Conservation (phyloP, 2,888 invertebrate species). For the Pachymerium ferrugineum region DNA sequence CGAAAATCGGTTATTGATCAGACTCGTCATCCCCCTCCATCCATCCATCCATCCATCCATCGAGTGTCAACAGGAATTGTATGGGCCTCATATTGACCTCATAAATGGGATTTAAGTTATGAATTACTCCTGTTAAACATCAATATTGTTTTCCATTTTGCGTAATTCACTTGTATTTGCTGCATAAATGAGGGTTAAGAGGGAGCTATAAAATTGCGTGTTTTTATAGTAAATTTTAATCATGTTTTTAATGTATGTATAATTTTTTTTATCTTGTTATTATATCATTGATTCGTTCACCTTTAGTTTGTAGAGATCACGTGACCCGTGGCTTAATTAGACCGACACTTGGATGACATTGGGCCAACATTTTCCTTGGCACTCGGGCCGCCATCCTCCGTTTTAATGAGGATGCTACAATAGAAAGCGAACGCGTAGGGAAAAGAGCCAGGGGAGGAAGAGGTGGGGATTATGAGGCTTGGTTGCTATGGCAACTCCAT, state of each 20-base stretch:
- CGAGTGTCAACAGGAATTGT: neutral
- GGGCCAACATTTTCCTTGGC: constrained; percentile 15
- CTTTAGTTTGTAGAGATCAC: neutral
- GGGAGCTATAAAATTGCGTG: too few relatives aligned
- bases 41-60: neutral
- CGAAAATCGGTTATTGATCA: constrained; percentile 13
- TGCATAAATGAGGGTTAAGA: too few relatives aligned
- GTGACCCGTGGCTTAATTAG: constrained; percentile 21
- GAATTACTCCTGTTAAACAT: neutral
- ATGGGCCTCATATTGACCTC: neutral
- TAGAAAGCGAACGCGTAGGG: constrained; percentile 4
- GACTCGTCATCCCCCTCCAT: neutral
- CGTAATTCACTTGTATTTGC: too few relatives aligned
- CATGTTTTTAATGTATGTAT: too few relatives aligned
- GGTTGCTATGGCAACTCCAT: constrained; percentile 19
- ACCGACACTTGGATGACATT: neutral
- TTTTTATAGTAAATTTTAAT: too few relatives aligned
- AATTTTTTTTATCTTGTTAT: too few relatives aligned
- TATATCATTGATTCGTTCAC: neutral
- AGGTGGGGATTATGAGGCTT: constrained; percentile 23
- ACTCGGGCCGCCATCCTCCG: constrained; percentile 23
- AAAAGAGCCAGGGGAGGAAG: constrained; percentile 13
- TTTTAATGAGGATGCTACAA: constrained; percentile 29
- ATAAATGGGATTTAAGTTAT: constrained; percentile 2
- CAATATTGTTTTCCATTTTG: too few relatives aligned